A percentile compares a stretch with the other conserved stretches of the same genome.
phyloP scores from a whole-genome alignment of 2,888 invertebrate species.

The Agrotis segetum region DNA sequence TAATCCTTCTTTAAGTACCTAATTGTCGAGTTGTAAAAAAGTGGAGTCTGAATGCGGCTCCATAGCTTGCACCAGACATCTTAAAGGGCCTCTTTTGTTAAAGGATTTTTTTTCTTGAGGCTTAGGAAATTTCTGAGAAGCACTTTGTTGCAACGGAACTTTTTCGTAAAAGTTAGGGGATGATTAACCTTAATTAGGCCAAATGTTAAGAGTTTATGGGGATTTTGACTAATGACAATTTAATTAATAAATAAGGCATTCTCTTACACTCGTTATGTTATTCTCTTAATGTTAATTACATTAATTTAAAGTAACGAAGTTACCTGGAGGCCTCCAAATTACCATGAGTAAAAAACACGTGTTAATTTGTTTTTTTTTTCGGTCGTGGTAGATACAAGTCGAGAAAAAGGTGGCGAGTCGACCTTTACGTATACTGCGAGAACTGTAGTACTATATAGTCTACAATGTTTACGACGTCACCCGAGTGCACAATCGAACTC shows the following conservation, averaged over 20 bases:
- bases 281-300: conserved; percentile 18
- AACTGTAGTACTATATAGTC: no score
- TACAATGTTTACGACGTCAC: no score
- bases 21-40: conserved; percentile 52
- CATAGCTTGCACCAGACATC: conserved; percentile 19
- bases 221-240: conserved; percentile 20
- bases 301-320: neutral
- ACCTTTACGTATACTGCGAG: no score
- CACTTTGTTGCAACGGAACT: neutral
- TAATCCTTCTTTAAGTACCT: conserved; percentile 55
- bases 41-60: conserved; percentile 29
- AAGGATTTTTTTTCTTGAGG: conserved; percentile 12
- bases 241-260: conserved; percentile 22
- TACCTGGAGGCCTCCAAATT: neutral
- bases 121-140: conserved; percentile 24
- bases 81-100: conserved; percentile 34
- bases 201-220: conserved; percentile 12
- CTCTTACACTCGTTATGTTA: neutral
- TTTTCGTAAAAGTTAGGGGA: conserved; percentile 4
- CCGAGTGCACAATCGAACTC: no score
- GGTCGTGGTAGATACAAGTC: no score
- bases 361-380: neutral
- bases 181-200: conserved; percentile 20
- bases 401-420: no score
- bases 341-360: neutral